Evolutionary conservation across 1,140 invertebrate genomes (phyloP), one percentile per base, ranked within the genome.

Genomic region (Acromyrmex heyeri): DNA sequence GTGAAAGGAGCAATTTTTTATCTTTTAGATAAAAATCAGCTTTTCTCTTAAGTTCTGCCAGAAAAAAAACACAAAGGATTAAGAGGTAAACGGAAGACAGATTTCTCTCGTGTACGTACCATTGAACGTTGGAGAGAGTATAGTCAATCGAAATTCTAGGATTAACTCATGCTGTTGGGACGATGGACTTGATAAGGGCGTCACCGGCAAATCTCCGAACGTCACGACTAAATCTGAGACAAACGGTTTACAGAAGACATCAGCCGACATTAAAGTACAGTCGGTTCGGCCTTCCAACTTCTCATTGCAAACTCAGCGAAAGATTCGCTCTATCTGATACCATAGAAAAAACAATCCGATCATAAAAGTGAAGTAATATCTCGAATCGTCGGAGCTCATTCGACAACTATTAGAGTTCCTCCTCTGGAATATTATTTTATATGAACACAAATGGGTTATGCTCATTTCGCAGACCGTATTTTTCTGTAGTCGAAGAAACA

Each of bases 291-390:
- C 16, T 69, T 64, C 55, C 50, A 27, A 10, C 77, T 24, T 62
- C 14, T 2, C 24, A 4, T 24, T 73, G 72, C 65, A 34, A 53
- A 7, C 50, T 75, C 62, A 48, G 72, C 53, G 16, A 18, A 77
- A 44, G 21, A 48, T 64, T 53, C 65, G 57, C 8, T 57, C 78
- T n/a, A 86, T 57, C 48, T 30, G 2, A 6, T 12, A 12, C 10
- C 12, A 14, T 79, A 83, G 82, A 85, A 88, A 70, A 83, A 72
- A 73, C 55, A 57, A 38, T 16, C 38, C 34, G 75, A 65, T 82
- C 78, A 27, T 85, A 88, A 85, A 88, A 30, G 12, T 21, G 61
- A 70, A 12, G 65, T 87, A 76, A 88, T 88, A 88, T 88, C 57
- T 0, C 44, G 48, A 67, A 72, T 88, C 57, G 61, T 44, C 30